Conservation (phyloP, 2,113 vertebrate genomes). For the Xiphophorus couchianus region DNA sequence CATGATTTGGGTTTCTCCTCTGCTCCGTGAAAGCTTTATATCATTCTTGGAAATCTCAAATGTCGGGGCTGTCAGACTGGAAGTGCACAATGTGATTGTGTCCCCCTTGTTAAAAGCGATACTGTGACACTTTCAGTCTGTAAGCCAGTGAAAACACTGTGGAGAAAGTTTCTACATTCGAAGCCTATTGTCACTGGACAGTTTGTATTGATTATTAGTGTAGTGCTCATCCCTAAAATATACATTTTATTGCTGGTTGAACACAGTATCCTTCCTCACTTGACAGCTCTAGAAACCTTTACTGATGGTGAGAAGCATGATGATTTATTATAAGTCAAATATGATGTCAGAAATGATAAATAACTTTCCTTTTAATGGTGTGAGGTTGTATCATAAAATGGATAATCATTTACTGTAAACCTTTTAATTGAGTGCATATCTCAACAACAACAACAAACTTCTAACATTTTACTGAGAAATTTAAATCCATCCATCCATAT, state of each 20-base stretch:
- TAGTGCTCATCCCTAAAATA: conserved; percentile 1
- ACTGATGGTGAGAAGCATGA: neutral
- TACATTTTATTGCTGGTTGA: neutral
- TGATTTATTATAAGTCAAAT: neutral
- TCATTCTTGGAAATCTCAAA: conserved; percentile 51
- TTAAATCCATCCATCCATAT: too few relatives aligned
- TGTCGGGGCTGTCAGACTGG: conserved; percentile 39
- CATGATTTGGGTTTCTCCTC: conserved; percentile 45
- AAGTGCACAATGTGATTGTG: conserved; percentile 40
- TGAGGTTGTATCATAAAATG: neutral
- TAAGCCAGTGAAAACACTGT: conserved; percentile 24
- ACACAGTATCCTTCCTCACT: neutral
- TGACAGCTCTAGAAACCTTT: conserved; percentile 9
- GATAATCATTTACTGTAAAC: neutral
- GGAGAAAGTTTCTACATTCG: conserved; percentile 17
- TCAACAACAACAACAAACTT: too few relatives aligned
- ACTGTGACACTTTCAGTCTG: conserved; percentile 49
- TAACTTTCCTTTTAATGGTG: neutral
- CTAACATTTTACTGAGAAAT: too few relatives aligned
- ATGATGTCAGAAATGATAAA: neutral
- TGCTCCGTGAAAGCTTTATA: conserved; percentile 42
- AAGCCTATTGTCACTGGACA: conserved; percentile 18
- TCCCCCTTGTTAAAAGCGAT: conserved; percentile 61
- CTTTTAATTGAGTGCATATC: neutral
- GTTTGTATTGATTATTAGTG: conserved; percentile 10